A percentile compares a stretch with the other conserved stretches of the same genome.
Evolutionary conservation across 1,140 invertebrate species (phyloP).

Genomic region (Odontomachus brunneus): DNA sequence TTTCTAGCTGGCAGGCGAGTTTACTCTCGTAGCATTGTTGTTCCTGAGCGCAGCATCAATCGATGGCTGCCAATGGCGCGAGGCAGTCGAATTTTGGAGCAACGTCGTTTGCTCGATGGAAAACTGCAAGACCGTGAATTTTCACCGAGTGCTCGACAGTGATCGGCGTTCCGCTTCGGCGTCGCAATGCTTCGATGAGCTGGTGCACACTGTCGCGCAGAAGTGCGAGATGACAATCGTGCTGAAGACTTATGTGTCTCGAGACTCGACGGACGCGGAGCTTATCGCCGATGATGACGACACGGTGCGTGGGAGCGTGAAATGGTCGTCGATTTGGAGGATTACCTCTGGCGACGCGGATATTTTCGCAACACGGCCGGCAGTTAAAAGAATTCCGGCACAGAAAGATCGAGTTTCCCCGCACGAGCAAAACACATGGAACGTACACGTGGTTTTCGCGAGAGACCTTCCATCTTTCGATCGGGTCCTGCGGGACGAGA

Average conservation of each 20-base stretch:
- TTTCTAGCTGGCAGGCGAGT: conserved; percentile 1
- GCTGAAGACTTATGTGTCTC: background rate
- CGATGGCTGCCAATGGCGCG: background rate
- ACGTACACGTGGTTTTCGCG: conserved; percentile 38
- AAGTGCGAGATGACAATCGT: conserved; percentile 37
- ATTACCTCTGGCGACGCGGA: background rate
- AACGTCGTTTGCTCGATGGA: conserved; percentile 37
- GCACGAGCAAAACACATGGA: background rate
- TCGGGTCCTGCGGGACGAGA: background rate
- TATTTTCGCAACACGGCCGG: background rate
- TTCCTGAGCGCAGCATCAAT: background rate
- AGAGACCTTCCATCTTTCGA: background rate
- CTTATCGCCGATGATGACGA: background rate
- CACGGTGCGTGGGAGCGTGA: background rate
- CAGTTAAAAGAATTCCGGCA: background rate
- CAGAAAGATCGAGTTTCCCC: background rate
- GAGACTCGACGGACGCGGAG: background rate
- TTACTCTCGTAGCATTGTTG: background rate
- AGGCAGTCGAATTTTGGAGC: conserved; percentile 51
- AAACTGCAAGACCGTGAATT: conserved; percentile 32
- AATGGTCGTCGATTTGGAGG: background rate
- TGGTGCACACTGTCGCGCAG: background rate
- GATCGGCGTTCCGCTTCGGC: background rate
- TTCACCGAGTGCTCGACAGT: conserved; percentile 19
- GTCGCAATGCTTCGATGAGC: conserved; percentile 19